Conservation (phyloP, 2,797 vertebrate genomes). For the Notolepis coatsorum region DNA sequence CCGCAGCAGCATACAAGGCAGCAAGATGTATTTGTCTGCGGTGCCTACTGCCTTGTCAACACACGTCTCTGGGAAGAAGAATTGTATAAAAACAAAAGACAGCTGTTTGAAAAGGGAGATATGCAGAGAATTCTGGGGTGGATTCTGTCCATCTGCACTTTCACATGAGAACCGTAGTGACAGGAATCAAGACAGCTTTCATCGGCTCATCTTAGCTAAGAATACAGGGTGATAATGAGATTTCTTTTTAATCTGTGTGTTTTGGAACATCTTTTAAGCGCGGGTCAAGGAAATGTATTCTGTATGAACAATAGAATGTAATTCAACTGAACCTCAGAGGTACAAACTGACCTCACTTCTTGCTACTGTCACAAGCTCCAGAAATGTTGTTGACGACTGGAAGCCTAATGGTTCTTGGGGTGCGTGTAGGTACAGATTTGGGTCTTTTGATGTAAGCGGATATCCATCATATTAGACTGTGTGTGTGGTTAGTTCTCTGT, state of each 20-base stretch:
- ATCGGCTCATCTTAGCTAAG: neutral
- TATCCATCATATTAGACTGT: slow-evolving; percentile 12
- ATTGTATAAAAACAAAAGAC: slow-evolving; percentile 59
- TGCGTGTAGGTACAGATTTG: neutral
- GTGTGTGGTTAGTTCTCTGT: slow-evolving; percentile 36
- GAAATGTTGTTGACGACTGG: slow-evolving; percentile 38
- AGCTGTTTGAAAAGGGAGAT: slow-evolving; percentile 62
- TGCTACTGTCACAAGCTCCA: too few species aligned
- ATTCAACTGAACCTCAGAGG: neutral
- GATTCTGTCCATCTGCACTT: slow-evolving; percentile 39
- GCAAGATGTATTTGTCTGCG: slow-evolving; percentile 40
- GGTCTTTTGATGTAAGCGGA: slow-evolving; percentile 17
- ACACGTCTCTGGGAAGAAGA: slow-evolving; percentile 55
- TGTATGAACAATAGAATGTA: neutral
- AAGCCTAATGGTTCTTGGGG: slow-evolving; percentile 36
- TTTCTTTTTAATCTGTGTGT: neutral
- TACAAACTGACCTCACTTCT: too few species aligned
- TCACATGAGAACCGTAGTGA: slow-evolving; percentile 39
- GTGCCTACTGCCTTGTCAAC: slow-evolving; percentile 69
- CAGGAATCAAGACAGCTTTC: slow-evolving; percentile 1
- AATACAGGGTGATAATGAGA: neutral
- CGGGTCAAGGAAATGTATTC: neutral
- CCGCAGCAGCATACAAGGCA: slow-evolving; percentile 17
- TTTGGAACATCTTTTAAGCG: neutral
- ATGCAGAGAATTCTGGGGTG: slow-evolving; percentile 56